phyloP scores from a whole-genome alignment of 2,797 vertebrate genomes.

The Salmo trutta region DNA sequence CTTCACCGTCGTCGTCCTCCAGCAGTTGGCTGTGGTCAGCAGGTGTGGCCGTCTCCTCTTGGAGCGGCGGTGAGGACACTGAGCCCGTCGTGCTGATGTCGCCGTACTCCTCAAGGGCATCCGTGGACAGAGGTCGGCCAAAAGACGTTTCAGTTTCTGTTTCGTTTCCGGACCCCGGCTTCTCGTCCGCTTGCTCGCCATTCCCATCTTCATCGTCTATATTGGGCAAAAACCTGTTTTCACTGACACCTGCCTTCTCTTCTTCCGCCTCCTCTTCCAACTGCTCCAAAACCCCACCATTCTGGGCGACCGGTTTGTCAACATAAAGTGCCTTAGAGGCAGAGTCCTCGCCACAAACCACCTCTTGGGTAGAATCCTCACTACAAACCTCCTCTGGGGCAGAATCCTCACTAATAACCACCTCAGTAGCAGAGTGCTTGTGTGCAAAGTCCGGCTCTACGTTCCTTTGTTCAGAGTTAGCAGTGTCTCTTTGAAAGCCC shows the following conservation, averaged over 20 bases:
- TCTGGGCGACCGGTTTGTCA: conserved; percentile 26
- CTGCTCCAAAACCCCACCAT: conserved; percentile 34
- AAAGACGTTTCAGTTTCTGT: conserved; percentile 68
- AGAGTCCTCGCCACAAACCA: background rate
- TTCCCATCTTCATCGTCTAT: conserved; percentile 5
- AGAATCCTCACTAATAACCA: background rate
- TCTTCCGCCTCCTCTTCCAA: conserved; percentile 30
- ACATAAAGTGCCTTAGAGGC: conserved; percentile 43
- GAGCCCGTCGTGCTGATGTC: conserved; percentile 83
- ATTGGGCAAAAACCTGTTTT: conserved; percentile 26
- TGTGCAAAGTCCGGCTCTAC: conserved; percentile 27
- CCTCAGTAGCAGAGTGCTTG: conserved; percentile 13
- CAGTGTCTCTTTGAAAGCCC: conserved; percentile 39
- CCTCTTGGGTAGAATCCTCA: background rate
- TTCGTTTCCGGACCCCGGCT: conserved; percentile 56
- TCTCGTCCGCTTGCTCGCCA: conserved; percentile 50
- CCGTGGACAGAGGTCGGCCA: conserved; percentile 67
- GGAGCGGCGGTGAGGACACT: conserved; percentile 63
- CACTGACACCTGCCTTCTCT: conserved; percentile 33
- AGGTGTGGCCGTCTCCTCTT: conserved; percentile 67
- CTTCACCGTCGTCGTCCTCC: conserved; percentile 68
- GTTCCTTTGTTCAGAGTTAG: conserved; percentile 50
- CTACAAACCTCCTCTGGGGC: conserved; percentile 44
- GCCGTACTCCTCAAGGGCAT: conserved; percentile 81
- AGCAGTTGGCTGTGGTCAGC: conserved; percentile 71